Base-by-base conservation (phyloP, 2,888 invertebrate genomes). In the Drosophila melanosoma region DNA sequence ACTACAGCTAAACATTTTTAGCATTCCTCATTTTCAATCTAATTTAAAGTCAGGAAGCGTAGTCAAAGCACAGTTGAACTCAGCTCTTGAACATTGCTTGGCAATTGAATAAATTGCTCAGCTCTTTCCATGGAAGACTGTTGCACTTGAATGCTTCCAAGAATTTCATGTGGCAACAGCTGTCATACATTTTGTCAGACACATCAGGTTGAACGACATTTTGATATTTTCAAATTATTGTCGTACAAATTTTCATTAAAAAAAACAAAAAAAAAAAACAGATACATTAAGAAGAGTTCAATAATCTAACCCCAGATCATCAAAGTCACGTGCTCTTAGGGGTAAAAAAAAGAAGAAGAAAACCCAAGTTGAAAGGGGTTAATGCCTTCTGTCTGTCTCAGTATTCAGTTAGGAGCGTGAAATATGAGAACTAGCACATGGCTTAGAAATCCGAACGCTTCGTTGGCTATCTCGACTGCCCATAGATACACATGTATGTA, bases 381-480 rank as follows among this genome's bases (percentile, higher is more conserved):
- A 79, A 72, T 78, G 79, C 54, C 79, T 79, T 60, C 35, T 23
- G 35, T 38, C 48, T 26, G 32, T 54, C 32, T 40, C 32, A 29
- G 23, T 32, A 32, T 57, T 35, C 60, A 63, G 64, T 70, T 32
- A 52, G 59, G 53, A 60, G 38, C 35, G 32, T 73, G 79, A 74
- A 79, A 79, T 58, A 49, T 51, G 79, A 79, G 69, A 74, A 51
- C 62, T 60, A 76, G 74, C 79, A 77, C 77, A 79, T 80, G 79
- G 69, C 62, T 53, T 63, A 65, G 80, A 42, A 70, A 75, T 71
- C 66, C 66, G 54, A 42, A 35, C 40, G 74, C 35, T 63, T 52
- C 69, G 68, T 23, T 68, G 74, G 5, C 33, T 56, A 20, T 58
- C 42, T 63, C 35, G 17, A 60, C 33, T 49, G 33, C 29, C 17